phyloP scores from a whole-genome alignment of 1,140 invertebrate species.

The Tachypleus tridentatus region DNA sequence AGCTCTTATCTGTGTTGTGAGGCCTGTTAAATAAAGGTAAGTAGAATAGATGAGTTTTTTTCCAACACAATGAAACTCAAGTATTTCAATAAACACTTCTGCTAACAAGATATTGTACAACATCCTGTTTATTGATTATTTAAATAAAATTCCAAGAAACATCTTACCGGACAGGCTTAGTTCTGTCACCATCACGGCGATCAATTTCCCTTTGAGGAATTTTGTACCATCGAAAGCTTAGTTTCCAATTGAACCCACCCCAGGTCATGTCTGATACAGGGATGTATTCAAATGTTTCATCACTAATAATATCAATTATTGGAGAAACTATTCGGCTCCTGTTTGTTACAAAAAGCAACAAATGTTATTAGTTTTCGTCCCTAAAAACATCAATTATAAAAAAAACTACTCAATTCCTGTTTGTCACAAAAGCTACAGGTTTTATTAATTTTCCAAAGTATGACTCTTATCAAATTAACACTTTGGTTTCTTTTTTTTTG shows the following conservation, averaged over 20 bases:
- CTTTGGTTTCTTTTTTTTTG: no score
- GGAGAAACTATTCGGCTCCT: conserved; percentile 90
- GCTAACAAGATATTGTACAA: no score
- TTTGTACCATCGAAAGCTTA: conserved; percentile 86
- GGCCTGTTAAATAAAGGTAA: no score
- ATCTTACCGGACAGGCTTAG: conserved; percentile 58
- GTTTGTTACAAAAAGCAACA: conserved; percentile 14
- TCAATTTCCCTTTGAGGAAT: conserved; percentile 91
- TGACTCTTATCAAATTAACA: no score
- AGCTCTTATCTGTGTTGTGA: no score
- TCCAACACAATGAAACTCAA: no score
- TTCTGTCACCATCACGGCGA: conserved; percentile 73
- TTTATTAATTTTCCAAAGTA: no score
- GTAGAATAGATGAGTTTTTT: no score
- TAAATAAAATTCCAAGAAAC: not conserved
- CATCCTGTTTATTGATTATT: no score
- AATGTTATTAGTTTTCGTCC: not conserved
- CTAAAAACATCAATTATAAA: not conserved
- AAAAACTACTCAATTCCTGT: not conserved
- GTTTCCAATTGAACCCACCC: conserved; percentile 96
- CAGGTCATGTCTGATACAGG: conserved; percentile 86
- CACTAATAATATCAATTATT: conserved; percentile 96
- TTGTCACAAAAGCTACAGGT: no score
- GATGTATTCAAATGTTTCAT: conserved; percentile 90
- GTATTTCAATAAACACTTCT: no score